A percentile compares a stretch with the other conserved stretches of the same genome.
These are phyloP conservation scores for Rallus limicola DNA, from an alignment of 2,113 vertebrate genomes.

Conservation along the genomic window DNA sequence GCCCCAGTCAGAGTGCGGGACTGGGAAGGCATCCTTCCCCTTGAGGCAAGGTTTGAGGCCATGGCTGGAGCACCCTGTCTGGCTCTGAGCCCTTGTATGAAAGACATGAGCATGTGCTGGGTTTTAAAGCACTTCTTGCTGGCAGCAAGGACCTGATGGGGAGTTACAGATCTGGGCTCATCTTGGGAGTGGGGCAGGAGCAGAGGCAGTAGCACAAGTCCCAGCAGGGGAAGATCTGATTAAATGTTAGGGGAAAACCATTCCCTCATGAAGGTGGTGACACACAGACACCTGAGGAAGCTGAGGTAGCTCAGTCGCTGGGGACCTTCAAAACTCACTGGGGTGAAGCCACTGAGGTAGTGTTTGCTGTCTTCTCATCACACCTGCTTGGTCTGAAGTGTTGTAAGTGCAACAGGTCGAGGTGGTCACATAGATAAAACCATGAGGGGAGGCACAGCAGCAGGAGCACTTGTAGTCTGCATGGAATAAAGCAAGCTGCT, in stretches of 20 bases:
- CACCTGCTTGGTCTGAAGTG: too few species aligned
- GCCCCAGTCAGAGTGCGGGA: too few species aligned
- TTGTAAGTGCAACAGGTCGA: not conserved
- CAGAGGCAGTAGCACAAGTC: not conserved
- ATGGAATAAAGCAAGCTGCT: not conserved
- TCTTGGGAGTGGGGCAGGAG: fast-evolving
- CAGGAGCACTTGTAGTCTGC: not conserved
- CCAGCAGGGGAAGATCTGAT: not conserved
- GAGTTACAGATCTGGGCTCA: not conserved
- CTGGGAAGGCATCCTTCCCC: not conserved
- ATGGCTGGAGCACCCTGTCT: fast-evolving
- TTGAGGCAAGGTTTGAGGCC: not conserved
- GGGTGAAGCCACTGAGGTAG: not conserved
- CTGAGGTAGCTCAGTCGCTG: too few species aligned
- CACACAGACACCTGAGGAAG: not conserved
- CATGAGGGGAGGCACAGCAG: not conserved
- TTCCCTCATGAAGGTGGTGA: not conserved
- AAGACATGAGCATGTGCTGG: not conserved
- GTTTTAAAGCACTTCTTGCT: too few species aligned
- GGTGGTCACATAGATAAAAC: too few species aligned
- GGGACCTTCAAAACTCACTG: not conserved
- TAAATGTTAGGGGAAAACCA: not conserved
- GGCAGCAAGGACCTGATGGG: not conserved
- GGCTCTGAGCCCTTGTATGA: not conserved
- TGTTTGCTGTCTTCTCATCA: not conserved